Percentiles rank a stretch among this genome's conserved stretches.
phyloP scores from a whole-genome alignment of 1,140 invertebrate genomes.

The Microplitis demolitor region DNA sequence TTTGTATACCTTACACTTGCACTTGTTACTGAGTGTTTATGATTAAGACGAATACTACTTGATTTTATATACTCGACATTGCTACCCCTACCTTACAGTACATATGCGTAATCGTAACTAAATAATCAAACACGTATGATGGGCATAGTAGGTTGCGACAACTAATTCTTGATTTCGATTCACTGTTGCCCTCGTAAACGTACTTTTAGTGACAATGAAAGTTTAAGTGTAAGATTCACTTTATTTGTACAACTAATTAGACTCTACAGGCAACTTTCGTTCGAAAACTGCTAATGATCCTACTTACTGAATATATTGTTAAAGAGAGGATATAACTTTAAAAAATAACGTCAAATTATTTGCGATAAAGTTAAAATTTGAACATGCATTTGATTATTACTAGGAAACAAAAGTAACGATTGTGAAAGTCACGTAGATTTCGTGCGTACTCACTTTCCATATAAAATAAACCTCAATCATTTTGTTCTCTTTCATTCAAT shows the following conservation, averaged over 20 bases:
- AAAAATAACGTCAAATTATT: neutral
- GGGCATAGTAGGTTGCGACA: constrained; percentile 13
- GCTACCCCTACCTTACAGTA: neutral
- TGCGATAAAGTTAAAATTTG: neutral
- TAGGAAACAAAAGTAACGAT: constrained; percentile 28
- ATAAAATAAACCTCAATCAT: constrained; percentile 37
- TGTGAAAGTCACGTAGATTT: constrained; percentile 33
- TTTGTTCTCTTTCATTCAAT: constrained; percentile 17
- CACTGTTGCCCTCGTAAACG: constrained; percentile 8
- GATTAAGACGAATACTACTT: neutral
- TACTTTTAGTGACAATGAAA: constrained; percentile 3
- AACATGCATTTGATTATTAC: neutral
- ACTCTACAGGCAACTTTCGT: too few relatives aligned
- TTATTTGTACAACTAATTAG: neutral
- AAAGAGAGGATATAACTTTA: neutral
- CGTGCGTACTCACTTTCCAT: constrained; percentile 36
- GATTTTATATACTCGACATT: constrained; percentile 24
- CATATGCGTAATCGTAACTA: neutral
- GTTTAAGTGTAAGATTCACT: neutral
- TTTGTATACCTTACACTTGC: constrained; percentile 13
- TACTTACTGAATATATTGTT: too few relatives aligned
- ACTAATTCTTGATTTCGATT: constrained; percentile 15
- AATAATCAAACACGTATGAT: constrained; percentile 1
- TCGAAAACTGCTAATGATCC: too few relatives aligned
- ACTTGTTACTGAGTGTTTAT: constrained; percentile 20